Conservation (phyloP, 2,888 invertebrate genomes). For the Sinhomidia bicolor region DNA sequence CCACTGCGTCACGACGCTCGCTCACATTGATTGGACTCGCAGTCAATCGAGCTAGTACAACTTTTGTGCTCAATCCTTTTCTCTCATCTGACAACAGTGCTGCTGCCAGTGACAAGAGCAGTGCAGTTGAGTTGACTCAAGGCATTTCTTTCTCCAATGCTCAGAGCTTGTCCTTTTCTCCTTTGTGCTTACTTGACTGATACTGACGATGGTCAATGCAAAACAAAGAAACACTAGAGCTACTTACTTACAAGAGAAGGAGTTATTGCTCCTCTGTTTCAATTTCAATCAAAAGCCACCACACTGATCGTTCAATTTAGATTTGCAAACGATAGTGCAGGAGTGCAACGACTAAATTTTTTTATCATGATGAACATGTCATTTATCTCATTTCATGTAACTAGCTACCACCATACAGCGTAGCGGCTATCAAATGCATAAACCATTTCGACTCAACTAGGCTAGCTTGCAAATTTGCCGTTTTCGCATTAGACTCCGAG, state of each 20-base stretch:
- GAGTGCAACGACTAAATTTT: neutral
- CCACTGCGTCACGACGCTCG: neutral
- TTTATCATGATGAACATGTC: conserved; percentile 40
- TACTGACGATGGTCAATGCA: neutral
- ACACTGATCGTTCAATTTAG: neutral
- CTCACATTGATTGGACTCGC: neutral
- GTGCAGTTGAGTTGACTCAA: too few relatives aligned
- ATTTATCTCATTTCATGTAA: conserved; percentile 29
- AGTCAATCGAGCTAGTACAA: neutral
- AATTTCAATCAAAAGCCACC: conserved; percentile 1
- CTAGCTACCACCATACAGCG: neutral
- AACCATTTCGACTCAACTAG: too few relatives aligned
- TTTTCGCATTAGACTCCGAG: too few relatives aligned
- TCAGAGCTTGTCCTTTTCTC: neutral
- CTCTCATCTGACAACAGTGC: too few relatives aligned
- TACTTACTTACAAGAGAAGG: neutral
- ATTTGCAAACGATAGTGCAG: neutral
- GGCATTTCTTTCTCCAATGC: neutral
- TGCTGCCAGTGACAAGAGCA: too few relatives aligned
- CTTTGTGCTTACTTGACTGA: neutral
- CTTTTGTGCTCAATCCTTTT: neutral
- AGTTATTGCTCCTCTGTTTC: neutral
- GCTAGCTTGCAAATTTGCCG: conserved; percentile 14
- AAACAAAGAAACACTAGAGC: neutral
- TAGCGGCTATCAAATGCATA: too few relatives aligned